Base-by-base conservation (phyloP, 2,797 vertebrate genomes). In the Chlorospingus semifuscus region DNA sequence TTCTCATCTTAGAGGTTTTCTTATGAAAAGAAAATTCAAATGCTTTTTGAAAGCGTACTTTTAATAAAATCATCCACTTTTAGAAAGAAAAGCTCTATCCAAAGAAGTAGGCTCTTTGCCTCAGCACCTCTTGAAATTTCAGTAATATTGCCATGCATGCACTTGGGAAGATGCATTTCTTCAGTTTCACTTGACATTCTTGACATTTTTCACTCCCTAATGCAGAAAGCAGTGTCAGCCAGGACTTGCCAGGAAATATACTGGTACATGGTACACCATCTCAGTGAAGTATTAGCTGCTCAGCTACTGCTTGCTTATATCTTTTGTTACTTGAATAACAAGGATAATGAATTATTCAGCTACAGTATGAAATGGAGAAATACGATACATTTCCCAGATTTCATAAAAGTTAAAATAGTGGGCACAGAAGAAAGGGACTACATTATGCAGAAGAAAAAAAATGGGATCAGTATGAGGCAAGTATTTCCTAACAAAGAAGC, bases 51-150 rank as follows among this genome's bases (percentile, higher is more conserved):
- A 93, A 81, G 50, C 0, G 0, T 47, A 37, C 26, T 93, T 83
- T 55, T 90, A 82, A 50, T 93, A 79, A 93, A 95, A 91, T 39
- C 44, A 77, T 82, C 77, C 80, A 42, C 70, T 96, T 94, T 46
- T 55, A 77, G 82, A 83, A 86, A 53, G 49, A 78, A 80, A 92
- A 87, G 34, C 70, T 78, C 69, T 83, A 36, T 71, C 70, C 79
- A 90, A 83, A 91, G 88, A 84, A 90, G 34, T 12, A 76, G 77
- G 77, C 60, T 90, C 59, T 90, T 92, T 74, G 83, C 77, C 86
- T 90, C 87, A 93, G 79, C 87, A 87, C 93, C 91, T 91, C 85
- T 88, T 88, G 85, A 93, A 87, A 79, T 90, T 59, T 82, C 85
- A 95, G 80, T 59, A 74, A 44, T 66, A 90, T 68, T 90, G 74